Percentiles rank a stretch among this genome's conserved stretches.
phyloP scores from a whole-genome alignment of 2,113 vertebrate genomes.

The Nipponia nippon region DNA sequence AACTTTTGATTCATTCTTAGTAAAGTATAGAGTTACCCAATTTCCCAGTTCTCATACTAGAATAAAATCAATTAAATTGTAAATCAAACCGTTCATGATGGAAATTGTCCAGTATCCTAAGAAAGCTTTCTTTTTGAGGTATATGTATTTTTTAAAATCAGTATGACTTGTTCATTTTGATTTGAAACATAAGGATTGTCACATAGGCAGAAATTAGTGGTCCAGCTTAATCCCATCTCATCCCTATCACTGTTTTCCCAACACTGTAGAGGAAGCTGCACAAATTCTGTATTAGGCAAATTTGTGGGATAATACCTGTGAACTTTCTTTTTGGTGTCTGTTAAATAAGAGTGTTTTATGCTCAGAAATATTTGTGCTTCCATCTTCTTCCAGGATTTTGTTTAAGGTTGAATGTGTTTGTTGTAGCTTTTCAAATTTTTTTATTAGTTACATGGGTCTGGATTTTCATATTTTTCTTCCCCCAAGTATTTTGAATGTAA shows the following conservation, averaged over 20 bases:
- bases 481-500: not conserved
- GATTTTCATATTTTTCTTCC: not conserved
- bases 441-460: not conserved
- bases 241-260: not conserved
- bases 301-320: not conserved
- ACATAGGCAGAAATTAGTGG: not conserved
- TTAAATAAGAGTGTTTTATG: not conserved
- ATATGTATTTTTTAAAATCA: not conserved
- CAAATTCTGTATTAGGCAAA: not conserved
- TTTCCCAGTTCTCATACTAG: not conserved
- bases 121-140: not conserved
- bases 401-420: not conserved
- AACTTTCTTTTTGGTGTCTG: not conserved
- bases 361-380: not conserved
- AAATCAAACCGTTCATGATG: not conserved
- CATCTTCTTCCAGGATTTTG: not conserved
- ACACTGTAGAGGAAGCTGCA: not conserved
- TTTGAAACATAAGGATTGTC: not conserved
- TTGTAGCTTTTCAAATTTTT: not conserved
- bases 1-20: not conserved
- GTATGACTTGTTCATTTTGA: not conserved
- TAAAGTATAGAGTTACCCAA: not conserved
- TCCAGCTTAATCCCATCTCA: not conserved
- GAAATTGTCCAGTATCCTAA: not conserved
- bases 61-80: not conserved